These are phyloP conservation scores for Lepeophtheirus nordmannii DNA, from an alignment of 2,888 invertebrate species.

Conservation along the genomic window DNA sequence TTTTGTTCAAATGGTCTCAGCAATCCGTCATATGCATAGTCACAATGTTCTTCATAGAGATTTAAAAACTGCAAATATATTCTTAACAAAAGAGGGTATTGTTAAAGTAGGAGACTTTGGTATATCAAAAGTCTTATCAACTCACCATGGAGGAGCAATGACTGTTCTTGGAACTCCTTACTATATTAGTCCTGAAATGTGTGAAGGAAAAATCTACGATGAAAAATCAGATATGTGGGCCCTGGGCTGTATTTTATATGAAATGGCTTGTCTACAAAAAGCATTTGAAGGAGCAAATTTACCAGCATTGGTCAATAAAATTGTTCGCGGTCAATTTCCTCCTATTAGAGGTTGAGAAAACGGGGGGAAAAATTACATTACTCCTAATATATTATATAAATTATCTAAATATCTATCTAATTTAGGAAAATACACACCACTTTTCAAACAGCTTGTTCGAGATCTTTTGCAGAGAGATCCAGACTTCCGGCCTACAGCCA, in stretches of 20 bases:
- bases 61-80: conserved; percentile 57
- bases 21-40: conserved; percentile 52
- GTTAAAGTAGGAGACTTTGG: conserved; percentile 60
- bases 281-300: conserved; percentile 57
- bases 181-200: conserved; percentile 57
- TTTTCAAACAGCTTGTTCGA: conserved; percentile 39
- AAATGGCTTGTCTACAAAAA: conserved; percentile 53
- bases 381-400: conserved; percentile 29
- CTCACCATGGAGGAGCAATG: conserved; percentile 46
- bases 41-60: conserved; percentile 51
- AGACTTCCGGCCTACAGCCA: conserved; percentile 45
- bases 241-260: conserved; percentile 56
- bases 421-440: conserved; percentile 2
- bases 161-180: conserved; percentile 57
- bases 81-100: conserved; percentile 48
- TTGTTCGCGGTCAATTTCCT: conserved; percentile 53
- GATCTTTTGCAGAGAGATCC: conserved; percentile 49
- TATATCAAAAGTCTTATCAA: conserved; percentile 55
- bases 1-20: conserved; percentile 51
- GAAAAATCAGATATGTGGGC: conserved; percentile 65
- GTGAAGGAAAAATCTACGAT: conserved; percentile 41
- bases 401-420: background rate
- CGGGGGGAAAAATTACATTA: conserved; percentile 45
- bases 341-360: conserved; percentile 40
- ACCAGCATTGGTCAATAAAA: conserved; percentile 54